These are phyloP conservation scores for Opisthograptis luteolata DNA, from an alignment of 2,888 invertebrate genomes.

Conservation along the genomic window DNA sequence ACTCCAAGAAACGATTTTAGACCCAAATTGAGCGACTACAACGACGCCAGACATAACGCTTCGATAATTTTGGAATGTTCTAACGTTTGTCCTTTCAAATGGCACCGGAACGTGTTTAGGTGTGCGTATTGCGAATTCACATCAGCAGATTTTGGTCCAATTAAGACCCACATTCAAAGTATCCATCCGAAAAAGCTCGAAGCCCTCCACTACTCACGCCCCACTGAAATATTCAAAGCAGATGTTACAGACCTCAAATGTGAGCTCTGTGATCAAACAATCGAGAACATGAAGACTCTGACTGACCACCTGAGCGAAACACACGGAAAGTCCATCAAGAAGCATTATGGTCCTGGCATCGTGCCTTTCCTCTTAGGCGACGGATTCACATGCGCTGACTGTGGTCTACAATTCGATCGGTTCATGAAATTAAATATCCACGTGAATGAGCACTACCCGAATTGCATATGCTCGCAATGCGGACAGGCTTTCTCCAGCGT, in stretches of 20 bases:
- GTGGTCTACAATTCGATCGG: constrained; percentile 59
- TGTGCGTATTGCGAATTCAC: constrained; percentile 66
- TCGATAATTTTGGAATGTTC: constrained; percentile 69
- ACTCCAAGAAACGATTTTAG: constrained; percentile 7
- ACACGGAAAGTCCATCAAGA: constrained; percentile 61
- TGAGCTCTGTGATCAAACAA: constrained; percentile 53
- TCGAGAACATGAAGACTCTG: constrained; percentile 53
- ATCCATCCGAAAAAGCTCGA: constrained; percentile 58
- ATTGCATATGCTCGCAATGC: constrained; percentile 70
- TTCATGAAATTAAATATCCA: constrained; percentile 70
- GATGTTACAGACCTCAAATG: constrained; percentile 67
- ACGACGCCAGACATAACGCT: constrained; percentile 64
- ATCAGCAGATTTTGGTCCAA: constrained; percentile 61
- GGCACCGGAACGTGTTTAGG: constrained; percentile 65
- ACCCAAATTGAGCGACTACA: constrained; percentile 15
- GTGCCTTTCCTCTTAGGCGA: constrained; percentile 60
- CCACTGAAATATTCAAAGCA: constrained; percentile 52
- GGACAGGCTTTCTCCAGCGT: constrained; percentile 56
- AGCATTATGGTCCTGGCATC: constrained; percentile 59
- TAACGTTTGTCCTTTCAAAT: constrained; percentile 72
- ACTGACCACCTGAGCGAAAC: constrained; percentile 56
- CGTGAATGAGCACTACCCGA: constrained; percentile 70
- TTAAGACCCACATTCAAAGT: constrained; percentile 56
- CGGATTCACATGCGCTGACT: constrained; percentile 60
- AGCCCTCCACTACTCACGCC: constrained; percentile 17